phyloP scores from a whole-genome alignment of 2,113 vertebrate species.

The Pachyramphus minor region DNA sequence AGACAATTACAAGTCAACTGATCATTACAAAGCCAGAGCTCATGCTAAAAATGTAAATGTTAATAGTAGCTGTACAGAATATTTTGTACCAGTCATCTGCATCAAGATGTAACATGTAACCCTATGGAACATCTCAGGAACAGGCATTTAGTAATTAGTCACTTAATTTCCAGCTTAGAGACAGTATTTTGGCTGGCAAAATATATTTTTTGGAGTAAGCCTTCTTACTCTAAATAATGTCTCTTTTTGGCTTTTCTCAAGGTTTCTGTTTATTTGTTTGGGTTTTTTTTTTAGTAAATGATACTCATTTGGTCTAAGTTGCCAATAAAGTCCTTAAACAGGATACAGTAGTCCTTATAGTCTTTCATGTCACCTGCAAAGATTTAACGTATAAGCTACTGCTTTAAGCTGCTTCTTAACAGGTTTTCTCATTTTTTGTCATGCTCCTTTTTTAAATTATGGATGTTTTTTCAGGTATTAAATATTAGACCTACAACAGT shows the following conservation, averaged over 20 bases:
- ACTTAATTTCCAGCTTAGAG: background rate
- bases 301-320: background rate
- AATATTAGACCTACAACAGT: background rate
- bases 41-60: background rate
- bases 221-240: background rate
- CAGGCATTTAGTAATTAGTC: background rate
- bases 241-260: background rate
- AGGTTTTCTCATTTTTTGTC: background rate
- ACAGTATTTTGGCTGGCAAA: background rate
- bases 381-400: background rate
- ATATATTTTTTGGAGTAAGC: background rate
- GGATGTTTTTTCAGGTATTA: background rate
- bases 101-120: background rate
- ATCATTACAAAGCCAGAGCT: background rate
- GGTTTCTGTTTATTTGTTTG: background rate
- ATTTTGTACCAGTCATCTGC: background rate
- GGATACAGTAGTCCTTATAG: background rate
- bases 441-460: background rate
- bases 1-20: background rate
- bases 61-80: background rate
- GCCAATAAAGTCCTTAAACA: background rate
- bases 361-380: background rate
- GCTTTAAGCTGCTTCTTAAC: background rate
- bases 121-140: background rate
- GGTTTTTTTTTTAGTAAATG: background rate